Evolutionary conservation across 1,140 invertebrate species (phyloP).

Genomic region (Drosophila obscura): DNA sequence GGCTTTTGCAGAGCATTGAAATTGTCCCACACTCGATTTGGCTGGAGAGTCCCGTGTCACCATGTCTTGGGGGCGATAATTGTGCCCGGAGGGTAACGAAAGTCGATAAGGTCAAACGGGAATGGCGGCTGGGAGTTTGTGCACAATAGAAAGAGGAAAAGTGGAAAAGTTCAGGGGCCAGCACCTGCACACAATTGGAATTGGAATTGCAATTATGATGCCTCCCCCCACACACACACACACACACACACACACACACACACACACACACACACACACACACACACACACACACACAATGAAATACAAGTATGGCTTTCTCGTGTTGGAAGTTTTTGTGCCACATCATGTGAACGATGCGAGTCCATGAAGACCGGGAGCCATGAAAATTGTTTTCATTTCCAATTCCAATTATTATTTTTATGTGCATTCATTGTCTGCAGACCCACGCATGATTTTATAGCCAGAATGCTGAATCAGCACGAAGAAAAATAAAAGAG

Average conservation of each 20-base stretch:
- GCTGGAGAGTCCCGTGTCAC: neutral
- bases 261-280: conserved; percentile 6
- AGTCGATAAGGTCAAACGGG: conserved; percentile 56
- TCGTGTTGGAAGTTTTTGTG: conserved; percentile 34
- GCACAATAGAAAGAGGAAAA: conserved; percentile 5
- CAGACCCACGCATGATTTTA: conserved; percentile 67
- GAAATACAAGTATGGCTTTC: neutral
- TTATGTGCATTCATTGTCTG: conserved; percentile 79
- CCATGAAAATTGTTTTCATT: conserved; percentile 77
- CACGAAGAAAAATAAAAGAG: conserved; percentile 32
- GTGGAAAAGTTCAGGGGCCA: conserved; percentile 13
- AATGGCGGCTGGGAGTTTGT: conserved; percentile 15
- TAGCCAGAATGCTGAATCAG: conserved; percentile 69
- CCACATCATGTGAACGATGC: conserved; percentile 46
- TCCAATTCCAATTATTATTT: conserved; percentile 81
- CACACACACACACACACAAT: conserved; percentile 7
- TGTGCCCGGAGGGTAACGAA: conserved; percentile 5
- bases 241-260: conserved; percentile 7
- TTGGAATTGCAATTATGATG: conserved; percentile 40
- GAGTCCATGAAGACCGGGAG: neutral
- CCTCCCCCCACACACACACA: conserved; percentile 12
- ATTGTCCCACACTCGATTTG: conserved; percentile 22
- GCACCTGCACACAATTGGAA: conserved; percentile 46
- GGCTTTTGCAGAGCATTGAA: conserved; percentile 35
- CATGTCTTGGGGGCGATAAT: conserved; percentile 39